Percentiles rank a stretch among this genome's conserved stretches.
phyloP scores from a whole-genome alignment of 2,888 invertebrate species.

The Doris montereyensis region DNA sequence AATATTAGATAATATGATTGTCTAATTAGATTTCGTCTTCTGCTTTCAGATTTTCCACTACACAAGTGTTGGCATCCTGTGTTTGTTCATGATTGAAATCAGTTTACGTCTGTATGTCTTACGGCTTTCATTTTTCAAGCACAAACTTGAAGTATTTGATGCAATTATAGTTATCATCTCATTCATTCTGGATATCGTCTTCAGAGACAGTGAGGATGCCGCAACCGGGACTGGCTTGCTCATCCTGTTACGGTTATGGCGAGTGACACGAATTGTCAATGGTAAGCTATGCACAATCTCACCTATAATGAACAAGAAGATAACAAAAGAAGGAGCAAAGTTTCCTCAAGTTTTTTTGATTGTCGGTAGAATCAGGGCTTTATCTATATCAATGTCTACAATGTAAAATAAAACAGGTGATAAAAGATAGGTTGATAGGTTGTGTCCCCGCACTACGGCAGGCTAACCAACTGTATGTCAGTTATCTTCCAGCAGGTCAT shows the following conservation, averaged over 20 bases:
- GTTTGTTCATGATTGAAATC: constrained; percentile 71
- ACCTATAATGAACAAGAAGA: no score
- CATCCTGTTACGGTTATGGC: constrained; percentile 73
- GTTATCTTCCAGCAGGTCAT: no score
- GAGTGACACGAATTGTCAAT: constrained; percentile 73
- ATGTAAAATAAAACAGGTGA: no score
- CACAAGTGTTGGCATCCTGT: constrained; percentile 69
- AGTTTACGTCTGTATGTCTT: constrained; percentile 69
- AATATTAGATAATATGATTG: no score
- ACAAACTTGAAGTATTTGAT: constrained; percentile 73
- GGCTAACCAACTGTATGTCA: no score
- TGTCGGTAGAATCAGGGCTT: no score
- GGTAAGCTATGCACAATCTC: no score
- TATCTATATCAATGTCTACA: no score
- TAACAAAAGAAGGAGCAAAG: no score
- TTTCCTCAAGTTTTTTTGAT: no score
- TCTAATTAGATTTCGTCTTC: constrained; percentile 33
- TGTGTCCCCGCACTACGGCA: no score
- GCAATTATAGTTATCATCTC: constrained; percentile 72
- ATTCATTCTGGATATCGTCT: constrained; percentile 72
- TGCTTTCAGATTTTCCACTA: constrained; percentile 68
- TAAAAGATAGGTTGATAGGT: no score
- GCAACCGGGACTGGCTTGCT: constrained; percentile 70
- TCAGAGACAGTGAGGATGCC: constrained; percentile 64
- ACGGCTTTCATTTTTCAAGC: constrained; percentile 70